Evolutionary conservation across 2,113 vertebrate genomes (phyloP), one percentile per base, ranked within the genome.

Genomic region (Lanius ludovicianus): DNA sequence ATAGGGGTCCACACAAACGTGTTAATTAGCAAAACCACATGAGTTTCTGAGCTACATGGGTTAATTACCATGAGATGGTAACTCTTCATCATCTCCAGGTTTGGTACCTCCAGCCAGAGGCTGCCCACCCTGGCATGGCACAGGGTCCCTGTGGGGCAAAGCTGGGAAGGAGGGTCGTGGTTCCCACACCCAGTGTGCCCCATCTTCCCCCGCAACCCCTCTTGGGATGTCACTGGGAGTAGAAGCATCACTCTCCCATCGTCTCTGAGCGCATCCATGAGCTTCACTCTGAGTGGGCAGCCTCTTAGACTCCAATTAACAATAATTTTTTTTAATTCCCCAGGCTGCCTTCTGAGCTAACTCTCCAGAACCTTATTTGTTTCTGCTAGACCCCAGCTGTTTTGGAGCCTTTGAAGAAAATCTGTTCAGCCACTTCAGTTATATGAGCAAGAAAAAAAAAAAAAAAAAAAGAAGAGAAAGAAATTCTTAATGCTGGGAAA

Each of bases 331-430:
- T 18, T 16, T 4, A 47, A 65, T 70, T 70, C 50, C 84, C 39
- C 31, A 50, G 60, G 15, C 56, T 84, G n/a, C 65, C 62, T 52
- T 70, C 78, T 41, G 74, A 64, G 35, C 42, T 49, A 52, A 50
- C 39, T 57, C 44, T 35, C 46, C 31, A 50, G 8, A 60, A 52
- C 11, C 35, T 56, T n/a, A 20, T 16, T 64, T 79, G 50, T 76
- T 86, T 37, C 46, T 14, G 21, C 17, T 19, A 56, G 25, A 65
- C 28, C 5, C 30, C 20, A 39, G 35, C 73, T 91, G 64, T 20
- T 91, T 30, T 50, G 47, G 30, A 87, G 49, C 50, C 37, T 71
- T 84, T 80, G 76, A 86, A 83, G 85, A 77, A 94, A 95, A 83
- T 63, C 35, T 47, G 10, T 50, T 87, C 65, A 82, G 65, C 14